Evolutionary conservation across 64 coral and sea anemone genomes (phyloP).

Genomic region (Orbicella faveolata): DNA sequence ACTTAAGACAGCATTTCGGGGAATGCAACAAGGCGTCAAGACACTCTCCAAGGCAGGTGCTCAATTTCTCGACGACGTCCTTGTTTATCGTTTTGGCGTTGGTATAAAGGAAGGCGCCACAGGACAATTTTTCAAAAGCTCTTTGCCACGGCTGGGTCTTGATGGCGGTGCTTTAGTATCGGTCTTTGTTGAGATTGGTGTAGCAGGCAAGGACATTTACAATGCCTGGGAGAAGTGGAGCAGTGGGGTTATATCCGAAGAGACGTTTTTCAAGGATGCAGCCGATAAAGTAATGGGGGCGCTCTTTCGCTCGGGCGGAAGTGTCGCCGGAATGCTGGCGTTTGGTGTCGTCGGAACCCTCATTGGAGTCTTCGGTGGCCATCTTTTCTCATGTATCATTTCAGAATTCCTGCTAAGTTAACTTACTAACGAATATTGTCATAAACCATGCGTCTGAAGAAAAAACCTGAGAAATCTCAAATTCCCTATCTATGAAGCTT

Average conservation of each 20-base stretch:
- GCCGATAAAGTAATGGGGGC: background rate
- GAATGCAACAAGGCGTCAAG: background rate
- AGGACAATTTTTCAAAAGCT: background rate
- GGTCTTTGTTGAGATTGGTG: background rate
- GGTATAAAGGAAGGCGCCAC: too few species aligned
- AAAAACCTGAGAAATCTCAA: too few species aligned
- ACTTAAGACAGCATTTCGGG: background rate
- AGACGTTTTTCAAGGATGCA: background rate
- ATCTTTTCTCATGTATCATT: background rate
- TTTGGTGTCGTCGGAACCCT: background rate
- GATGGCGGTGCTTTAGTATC: background rate
- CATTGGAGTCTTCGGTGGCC: constrained; percentile 2
- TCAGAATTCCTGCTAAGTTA: too few species aligned
- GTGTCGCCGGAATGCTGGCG: background rate
- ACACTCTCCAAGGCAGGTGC: background rate
- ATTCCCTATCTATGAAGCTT: too few species aligned
- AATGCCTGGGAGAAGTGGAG: background rate
- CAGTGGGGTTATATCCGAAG: background rate
- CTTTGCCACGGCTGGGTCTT: background rate
- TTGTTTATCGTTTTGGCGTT: background rate
- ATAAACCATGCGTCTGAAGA: too few species aligned
- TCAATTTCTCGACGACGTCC: background rate
- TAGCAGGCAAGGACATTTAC: background rate
- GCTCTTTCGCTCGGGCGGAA: background rate
- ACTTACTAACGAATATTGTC: too few species aligned